Conservation (phyloP, 2,797 vertebrate species). For the Pyrocephalus nanus region DNA sequence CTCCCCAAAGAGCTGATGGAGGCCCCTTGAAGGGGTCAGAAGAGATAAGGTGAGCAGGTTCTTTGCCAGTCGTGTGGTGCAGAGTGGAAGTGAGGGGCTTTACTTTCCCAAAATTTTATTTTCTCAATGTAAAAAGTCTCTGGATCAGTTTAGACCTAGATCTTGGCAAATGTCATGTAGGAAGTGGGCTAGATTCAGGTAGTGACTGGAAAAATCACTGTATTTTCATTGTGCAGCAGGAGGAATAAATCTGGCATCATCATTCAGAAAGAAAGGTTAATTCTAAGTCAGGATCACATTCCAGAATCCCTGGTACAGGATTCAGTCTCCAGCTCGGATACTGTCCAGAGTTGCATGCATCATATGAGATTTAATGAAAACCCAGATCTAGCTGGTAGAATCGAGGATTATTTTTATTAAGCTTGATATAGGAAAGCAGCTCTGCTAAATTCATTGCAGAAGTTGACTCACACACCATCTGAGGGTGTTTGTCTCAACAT, state of each 20-base stretch:
- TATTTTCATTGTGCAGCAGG: not conserved
- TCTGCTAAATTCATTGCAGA: not conserved
- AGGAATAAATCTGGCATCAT: not conserved
- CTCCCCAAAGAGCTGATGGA: not conserved
- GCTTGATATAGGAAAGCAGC: not conserved
- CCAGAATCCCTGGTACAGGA: not conserved
- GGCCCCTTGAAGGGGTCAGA: not conserved
- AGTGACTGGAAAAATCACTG: not conserved
- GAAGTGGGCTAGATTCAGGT: not conserved
- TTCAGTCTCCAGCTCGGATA: not conserved
- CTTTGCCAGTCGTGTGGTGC: fast-evolving
- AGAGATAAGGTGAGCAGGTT: not conserved
- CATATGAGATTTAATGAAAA: not conserved
- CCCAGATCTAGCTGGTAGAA: not conserved
- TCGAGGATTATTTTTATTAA: conserved; percentile 25
- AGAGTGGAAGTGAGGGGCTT: not conserved
- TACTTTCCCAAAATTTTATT: not conserved
- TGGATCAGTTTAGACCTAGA: not conserved
- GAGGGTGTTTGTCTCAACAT: conserved; percentile 58
- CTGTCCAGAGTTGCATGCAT: not conserved
- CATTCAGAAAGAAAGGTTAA: not conserved
- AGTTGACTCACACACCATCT: conserved; percentile 50
- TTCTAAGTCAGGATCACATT: not conserved
- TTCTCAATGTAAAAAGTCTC: not conserved
- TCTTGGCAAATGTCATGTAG: not conserved